phyloP scores from a whole-genome alignment of 1,140 invertebrate species.

The Chrysopa pallens region DNA sequence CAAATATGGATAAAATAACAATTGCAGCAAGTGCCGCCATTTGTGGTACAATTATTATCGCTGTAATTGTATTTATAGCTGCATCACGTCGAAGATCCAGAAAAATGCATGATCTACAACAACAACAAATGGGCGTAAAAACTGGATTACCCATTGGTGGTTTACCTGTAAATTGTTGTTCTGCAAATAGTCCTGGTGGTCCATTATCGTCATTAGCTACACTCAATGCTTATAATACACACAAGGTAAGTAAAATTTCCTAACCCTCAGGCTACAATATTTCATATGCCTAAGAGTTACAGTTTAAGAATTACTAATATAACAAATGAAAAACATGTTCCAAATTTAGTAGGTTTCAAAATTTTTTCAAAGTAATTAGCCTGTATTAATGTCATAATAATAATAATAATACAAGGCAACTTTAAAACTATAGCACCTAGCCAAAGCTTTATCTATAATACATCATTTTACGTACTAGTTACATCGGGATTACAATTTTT shows the following conservation, averaged over 20 bases:
- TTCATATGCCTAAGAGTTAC: too few relatives aligned
- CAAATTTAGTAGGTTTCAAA: too few relatives aligned
- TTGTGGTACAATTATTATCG: conserved; percentile 78
- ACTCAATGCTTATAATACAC: conserved; percentile 58
- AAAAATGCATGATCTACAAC: conserved; percentile 53
- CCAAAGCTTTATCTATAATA: too few relatives aligned
- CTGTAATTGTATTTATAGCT: conserved; percentile 71
- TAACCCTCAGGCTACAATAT: too few relatives aligned
- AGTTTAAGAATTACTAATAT: too few relatives aligned
- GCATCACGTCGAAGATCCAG: conserved; percentile 51
- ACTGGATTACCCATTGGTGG: conserved; percentile 45
- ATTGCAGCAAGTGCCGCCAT: conserved; percentile 86
- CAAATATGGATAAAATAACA: conserved; percentile 86
- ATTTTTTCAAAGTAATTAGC: too few relatives aligned
- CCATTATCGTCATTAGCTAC: conserved; percentile 65
- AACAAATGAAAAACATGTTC: too few relatives aligned
- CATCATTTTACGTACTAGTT: too few relatives aligned
- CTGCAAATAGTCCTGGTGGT: conserved; percentile 52
- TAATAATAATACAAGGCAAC: too few relatives aligned
- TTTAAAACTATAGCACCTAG: too few relatives aligned
- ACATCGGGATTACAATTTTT: too few relatives aligned
- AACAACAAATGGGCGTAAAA: conserved; percentile 38
- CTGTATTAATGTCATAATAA: too few relatives aligned
- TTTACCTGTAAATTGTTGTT: conserved; percentile 55
- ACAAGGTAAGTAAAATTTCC: conserved; percentile 30